A percentile compares a stretch with the other conserved stretches of the same genome.
phyloP scores from a whole-genome alignment of 2,888 invertebrate genomes.

The Temnothorax rugatulus region DNA sequence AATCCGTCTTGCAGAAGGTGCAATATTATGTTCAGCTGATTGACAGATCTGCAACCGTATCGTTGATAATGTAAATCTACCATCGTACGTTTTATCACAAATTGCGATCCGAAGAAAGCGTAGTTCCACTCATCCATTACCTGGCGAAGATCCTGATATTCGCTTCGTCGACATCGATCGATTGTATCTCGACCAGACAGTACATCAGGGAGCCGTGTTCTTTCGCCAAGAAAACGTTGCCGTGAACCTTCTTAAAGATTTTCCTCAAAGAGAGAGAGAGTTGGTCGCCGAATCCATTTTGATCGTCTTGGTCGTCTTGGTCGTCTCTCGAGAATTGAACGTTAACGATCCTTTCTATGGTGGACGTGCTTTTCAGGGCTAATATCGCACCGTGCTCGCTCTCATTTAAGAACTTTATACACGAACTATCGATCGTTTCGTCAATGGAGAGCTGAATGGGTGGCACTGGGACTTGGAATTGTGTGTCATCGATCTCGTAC shows the following conservation, averaged over 20 bases:
- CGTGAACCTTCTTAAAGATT: slow-evolving; percentile 73
- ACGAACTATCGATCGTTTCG: slow-evolving; percentile 72
- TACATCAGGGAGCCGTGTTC: slow-evolving; percentile 74
- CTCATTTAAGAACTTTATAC: slow-evolving; percentile 68
- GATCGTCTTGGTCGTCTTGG: slow-evolving; percentile 6
- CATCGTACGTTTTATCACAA: neutral
- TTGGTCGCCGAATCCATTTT: slow-evolving; percentile 32
- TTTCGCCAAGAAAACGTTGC: slow-evolving; percentile 74
- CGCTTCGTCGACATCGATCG: slow-evolving; percentile 58
- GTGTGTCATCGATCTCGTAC: slow-evolving; percentile 76
- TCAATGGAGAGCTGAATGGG: slow-evolving; percentile 66
- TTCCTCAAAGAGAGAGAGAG: slow-evolving; percentile 72
- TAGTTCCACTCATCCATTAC: slow-evolving; percentile 66
- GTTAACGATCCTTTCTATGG: slow-evolving; percentile 73
- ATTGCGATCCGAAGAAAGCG: neutral
- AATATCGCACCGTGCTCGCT: slow-evolving; percentile 64
- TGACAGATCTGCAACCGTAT: slow-evolving; percentile 72
- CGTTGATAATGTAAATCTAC: slow-evolving; percentile 16
- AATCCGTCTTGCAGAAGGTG: slow-evolving; percentile 77
- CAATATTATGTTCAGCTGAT: slow-evolving; percentile 78
- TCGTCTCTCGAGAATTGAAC: slow-evolving; percentile 62
- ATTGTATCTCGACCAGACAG: slow-evolving; percentile 79
- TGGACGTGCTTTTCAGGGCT: slow-evolving; percentile 77
- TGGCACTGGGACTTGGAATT: slow-evolving; percentile 78
- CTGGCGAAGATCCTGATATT: slow-evolving; percentile 76